Conservation (phyloP, 2,113 vertebrate genomes). For the Leptocoma aspasia region DNA sequence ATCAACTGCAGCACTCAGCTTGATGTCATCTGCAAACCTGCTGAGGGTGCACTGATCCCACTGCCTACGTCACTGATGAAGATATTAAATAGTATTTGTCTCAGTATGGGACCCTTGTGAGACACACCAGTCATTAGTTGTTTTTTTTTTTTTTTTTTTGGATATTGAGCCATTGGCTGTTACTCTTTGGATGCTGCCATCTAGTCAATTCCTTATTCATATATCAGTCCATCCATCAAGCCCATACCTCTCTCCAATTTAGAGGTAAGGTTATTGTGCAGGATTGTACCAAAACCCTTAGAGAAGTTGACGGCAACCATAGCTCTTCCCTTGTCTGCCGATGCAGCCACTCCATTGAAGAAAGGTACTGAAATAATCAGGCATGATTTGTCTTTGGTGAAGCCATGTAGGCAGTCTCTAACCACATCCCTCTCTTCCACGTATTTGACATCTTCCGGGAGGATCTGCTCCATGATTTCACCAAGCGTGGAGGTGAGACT, state of each 20-base stretch:
- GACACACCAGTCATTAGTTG: accelerated
- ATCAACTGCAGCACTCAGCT: background rate
- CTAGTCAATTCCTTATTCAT: background rate
- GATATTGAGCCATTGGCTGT: background rate
- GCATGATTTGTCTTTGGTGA: background rate
- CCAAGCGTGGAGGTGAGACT: background rate
- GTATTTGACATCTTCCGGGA: background rate
- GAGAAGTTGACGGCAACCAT: accelerated
- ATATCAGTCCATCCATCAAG: background rate
- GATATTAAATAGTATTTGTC: background rate
- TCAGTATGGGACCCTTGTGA: background rate
- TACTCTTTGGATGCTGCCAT: background rate
- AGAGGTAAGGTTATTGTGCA: background rate
- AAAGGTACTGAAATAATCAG: background rate
- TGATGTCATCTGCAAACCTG: background rate
- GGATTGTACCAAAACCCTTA: background rate
- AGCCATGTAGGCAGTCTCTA: background rate
- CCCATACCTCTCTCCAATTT: background rate
- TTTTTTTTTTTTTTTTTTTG: too few relatives aligned
- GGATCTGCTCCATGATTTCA: background rate
- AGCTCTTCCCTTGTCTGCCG: background rate
- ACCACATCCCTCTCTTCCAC: background rate
- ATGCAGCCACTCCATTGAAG: background rate
- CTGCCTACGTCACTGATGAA: background rate
- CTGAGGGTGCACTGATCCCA: background rate